Base-by-base conservation (phyloP, 2,797 vertebrate species). In the Babyrousa celebensis region DNA sequence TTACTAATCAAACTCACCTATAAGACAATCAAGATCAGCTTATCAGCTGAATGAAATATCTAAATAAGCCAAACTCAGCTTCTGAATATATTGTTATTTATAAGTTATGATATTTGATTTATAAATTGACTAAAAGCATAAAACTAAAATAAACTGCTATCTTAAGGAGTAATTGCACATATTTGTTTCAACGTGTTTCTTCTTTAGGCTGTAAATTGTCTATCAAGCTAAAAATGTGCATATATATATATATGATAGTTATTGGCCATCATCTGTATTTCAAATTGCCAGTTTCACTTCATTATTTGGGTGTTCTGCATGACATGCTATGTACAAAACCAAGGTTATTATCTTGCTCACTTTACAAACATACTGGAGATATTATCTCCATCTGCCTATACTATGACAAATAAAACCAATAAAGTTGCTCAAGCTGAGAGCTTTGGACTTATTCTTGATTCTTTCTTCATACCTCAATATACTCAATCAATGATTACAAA, bases 91-190 rank as follows among this genome's bases (percentile, higher is more conserved):
- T 71, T 72, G 54, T 32, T 78, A 75, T 62, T 87, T 92, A 77
- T 48, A 94, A 90, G 87, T 87, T 62, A 80, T 84, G 48, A 68
- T 94, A 29, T 72, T 3, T 1, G 12, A 67, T 74, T 43, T 95
- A 68, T 54, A 92, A 90, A 40, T 72, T 72, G 72, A 68, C 32
- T 87, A 68, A 92, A 68, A 75, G 14, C 63, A 54, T 84, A 52
- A 83, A 91, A 86, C 62, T 54, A 83, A 90, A 85, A 56, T 67
- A 79, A 89, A 77, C 1, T 87, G 62, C 82, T 89, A 20, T 86
- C 16, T 43, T 48, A 67, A 90, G 25, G 25, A 75, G 17, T 52
- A 91, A 25, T 67, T 48, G 90, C 27, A 67, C 43, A 79, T 82
- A 62, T 75, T 43, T 43, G 63, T 75, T 85, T 94, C 71, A 75